phyloP scores from a whole-genome alignment of 2,113 vertebrate species.

The Thamnophis sirtalis region DNA sequence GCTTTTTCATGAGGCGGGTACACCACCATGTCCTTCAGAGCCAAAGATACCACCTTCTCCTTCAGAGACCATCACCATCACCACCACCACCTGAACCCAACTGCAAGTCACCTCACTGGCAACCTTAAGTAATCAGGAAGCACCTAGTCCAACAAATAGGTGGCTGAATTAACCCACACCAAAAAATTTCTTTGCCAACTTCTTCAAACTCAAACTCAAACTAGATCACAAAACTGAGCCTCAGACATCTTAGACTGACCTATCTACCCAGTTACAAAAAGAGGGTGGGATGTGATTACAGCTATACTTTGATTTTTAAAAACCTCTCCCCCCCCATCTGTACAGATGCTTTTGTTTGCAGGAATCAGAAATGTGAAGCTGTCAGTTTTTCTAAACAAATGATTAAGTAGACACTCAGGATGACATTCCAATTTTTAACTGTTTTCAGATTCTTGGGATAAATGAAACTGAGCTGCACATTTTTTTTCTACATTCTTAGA shows the following conservation, averaged over 20 bases:
- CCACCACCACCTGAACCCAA: neutral
- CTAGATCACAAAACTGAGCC: neutral
- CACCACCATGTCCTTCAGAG: neutral
- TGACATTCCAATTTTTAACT: neutral
- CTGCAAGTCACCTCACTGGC: neutral
- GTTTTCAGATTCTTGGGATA: neutral
- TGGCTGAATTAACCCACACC: neutral
- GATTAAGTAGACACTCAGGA: neutral
- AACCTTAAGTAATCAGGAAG: neutral
- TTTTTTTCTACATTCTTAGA: neutral
- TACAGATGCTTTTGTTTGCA: neutral
- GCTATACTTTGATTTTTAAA: neutral
- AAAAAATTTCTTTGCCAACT: neutral
- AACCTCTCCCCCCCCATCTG: neutral
- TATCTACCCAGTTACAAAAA: neutral
- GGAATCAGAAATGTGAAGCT: neutral
- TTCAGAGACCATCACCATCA: neutral
- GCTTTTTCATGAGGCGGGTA: neutral
- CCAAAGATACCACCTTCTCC: neutral
- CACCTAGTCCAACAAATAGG: neutral
- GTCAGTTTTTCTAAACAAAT: neutral
- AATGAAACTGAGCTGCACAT: neutral
- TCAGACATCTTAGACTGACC: neutral
- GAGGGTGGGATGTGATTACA: neutral
- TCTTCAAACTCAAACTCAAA: neutral